Base-by-base conservation (phyloP, 2,797 vertebrate species). In the Syngnathus acus region DNA sequence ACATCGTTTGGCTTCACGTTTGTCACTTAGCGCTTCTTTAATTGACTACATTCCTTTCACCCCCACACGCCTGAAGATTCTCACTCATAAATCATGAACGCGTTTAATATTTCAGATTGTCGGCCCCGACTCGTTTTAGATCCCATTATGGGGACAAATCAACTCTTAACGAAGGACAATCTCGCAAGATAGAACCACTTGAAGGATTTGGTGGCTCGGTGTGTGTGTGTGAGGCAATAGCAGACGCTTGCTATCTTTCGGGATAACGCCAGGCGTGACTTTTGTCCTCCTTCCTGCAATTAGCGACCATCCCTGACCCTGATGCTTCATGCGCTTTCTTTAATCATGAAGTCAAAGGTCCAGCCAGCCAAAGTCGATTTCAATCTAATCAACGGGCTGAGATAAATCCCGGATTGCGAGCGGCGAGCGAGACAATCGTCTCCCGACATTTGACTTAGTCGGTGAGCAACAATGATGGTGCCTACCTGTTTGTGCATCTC, bases 401-500 rank as follows among this genome's bases (percentile, higher is more conserved):
- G 60, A 26, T 62, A 62, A 62, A 45, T 62, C 60, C 3, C 23
- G n/a, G 21, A 62, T 62, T 43, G 45, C 6, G 1, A 43, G 26
- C 60, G 26, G 26, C 26, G 26, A 32, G 26, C 26, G 26, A 32
- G 26, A 32, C 26, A 32, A 32, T 32, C 26, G 2, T 32, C 26
- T 32, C 26, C 10, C 11, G 16, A 43, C 1, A 62, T 43, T 45
- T 14, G 23, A 23, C 23, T 1, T 23, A 23, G 26, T 59, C 78
- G 68, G 45, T 71, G 79, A 68, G 81, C 80, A 71, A 70, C 63
- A 72, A n/a, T 47, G 57, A 66, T 6, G 75, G 72, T 51, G 88
- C 93, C 84, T 92, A 98, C 96, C 95, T 98, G 96, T 88, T 98
- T 98, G 91, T 98, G 96, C 96, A 98, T 98, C 86, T 98, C 96